Conservation (phyloP, 2,113 vertebrate genomes). For the Sinosuthora webbiana region DNA sequence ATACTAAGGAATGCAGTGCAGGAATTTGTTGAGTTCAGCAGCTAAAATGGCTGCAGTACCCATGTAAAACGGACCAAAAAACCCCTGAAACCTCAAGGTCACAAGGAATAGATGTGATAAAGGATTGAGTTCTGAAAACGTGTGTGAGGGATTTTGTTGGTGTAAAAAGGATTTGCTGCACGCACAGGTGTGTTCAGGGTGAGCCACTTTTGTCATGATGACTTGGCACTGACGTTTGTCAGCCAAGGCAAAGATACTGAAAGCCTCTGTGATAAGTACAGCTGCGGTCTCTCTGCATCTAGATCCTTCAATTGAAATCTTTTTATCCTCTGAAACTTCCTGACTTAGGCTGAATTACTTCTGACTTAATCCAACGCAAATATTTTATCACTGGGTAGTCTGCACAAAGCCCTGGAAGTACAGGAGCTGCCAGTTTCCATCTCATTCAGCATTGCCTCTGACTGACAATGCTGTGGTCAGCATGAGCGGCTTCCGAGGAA, state of each 20-base stretch:
- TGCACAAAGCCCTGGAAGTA: not conserved
- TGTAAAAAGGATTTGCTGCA: not conserved
- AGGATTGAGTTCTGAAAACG: not conserved
- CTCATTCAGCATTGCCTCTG: not conserved
- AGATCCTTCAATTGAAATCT: not conserved
- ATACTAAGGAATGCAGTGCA: not conserved
- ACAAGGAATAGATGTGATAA: not conserved
- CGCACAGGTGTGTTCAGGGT: not conserved
- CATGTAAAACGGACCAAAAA: not conserved
- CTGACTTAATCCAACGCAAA: not conserved
- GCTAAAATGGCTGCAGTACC: not conserved
- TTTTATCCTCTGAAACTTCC: not conserved
- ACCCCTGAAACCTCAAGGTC: not conserved
- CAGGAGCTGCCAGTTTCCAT: conserved; percentile 43
- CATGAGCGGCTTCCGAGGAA: not conserved
- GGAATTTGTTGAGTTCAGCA: not conserved
- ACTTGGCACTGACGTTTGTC: not conserved
- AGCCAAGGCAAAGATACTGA: not conserved
- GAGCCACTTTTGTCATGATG: not conserved
- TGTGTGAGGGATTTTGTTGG: rapidly evolving
- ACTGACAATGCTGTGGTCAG: conserved; percentile 17
- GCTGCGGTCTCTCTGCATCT: not conserved
- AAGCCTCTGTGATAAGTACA: not conserved
- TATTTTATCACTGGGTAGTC: not conserved
- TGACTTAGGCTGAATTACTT: not conserved